Evolutionary conservation across 2,888 invertebrate genomes (phyloP).

Genomic region (Nephrotoma flavescens): DNA sequence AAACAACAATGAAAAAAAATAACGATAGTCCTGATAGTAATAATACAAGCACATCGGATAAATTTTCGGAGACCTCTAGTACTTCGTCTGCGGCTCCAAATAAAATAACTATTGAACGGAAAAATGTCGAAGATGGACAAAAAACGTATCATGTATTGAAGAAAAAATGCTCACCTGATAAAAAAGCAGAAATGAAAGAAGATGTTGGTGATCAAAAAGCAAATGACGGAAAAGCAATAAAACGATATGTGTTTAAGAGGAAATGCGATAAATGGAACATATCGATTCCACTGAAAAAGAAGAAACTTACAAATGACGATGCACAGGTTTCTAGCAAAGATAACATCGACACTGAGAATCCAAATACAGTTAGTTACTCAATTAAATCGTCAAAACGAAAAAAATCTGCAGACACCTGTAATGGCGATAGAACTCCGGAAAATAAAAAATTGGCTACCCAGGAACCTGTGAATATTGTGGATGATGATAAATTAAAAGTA

Average conservation of each 20-base stretch:
- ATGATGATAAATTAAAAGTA: not conserved
- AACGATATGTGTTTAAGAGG: slow-evolving; percentile 26
- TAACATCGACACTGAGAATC: not conserved
- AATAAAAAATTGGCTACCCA: not conserved
- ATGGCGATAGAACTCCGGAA: not conserved
- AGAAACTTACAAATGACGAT: not conserved
- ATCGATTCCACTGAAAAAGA: slow-evolving; percentile 7
- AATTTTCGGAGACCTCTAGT: not conserved
- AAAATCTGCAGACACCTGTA: not conserved
- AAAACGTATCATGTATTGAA: slow-evolving; percentile 5
- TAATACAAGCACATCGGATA: not conserved
- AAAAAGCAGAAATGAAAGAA: slow-evolving; percentile 10
- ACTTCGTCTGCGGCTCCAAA: not conserved
- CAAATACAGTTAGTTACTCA: not conserved
- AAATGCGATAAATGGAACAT: slow-evolving; percentile 19
- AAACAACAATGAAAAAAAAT: not conserved
- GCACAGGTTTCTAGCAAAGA: not conserved
- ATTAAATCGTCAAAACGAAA: not conserved
- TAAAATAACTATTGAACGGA: slow-evolving; percentile 5
- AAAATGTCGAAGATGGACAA: not conserved
- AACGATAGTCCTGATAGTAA: not conserved
- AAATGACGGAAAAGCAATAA: slow-evolving; percentile 17
- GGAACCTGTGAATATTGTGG: not conserved
- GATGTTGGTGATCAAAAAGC: slow-evolving; percentile 19
- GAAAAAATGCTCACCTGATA: not conserved